Conservation (phyloP, 2,113 vertebrate genomes). For the Beaufortia kweichowensis region DNA sequence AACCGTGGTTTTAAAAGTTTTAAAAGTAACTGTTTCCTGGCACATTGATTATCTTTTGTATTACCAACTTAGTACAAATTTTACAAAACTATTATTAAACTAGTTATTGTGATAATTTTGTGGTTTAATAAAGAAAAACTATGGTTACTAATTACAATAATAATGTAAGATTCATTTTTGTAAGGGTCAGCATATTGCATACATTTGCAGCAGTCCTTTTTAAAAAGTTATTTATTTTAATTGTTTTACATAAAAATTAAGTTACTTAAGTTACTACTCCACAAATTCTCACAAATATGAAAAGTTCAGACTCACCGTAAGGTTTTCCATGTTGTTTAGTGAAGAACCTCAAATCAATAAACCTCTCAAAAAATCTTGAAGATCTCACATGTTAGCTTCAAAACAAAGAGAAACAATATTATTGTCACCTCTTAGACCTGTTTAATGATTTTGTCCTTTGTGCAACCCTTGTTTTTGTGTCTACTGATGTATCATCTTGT, state of each 20-base stretch:
- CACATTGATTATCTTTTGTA: too few species aligned
- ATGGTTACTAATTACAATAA: too few species aligned
- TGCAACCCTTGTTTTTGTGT: conserved; percentile 11
- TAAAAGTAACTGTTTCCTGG: too few species aligned
- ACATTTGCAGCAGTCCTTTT: not conserved
- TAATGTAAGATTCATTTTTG: too few species aligned
- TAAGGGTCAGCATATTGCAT: too few species aligned
- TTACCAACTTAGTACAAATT: too few species aligned
- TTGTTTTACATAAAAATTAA: too few species aligned
- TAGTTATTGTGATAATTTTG: too few species aligned
- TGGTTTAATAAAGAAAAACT: too few species aligned
- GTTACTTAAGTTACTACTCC: too few species aligned
- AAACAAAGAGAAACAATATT: not conserved
- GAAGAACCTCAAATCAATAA: not conserved
- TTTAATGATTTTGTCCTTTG: conserved; percentile 27
- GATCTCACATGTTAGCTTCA: not conserved
- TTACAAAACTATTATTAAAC: too few species aligned
- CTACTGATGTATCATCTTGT: conserved; percentile 14
- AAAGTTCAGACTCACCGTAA: conserved; percentile 21
- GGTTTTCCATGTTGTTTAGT: conserved; percentile 27
- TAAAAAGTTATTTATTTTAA: not conserved
- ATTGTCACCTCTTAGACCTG: not conserved
- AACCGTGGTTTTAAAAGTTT: too few species aligned
- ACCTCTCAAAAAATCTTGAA: not conserved
- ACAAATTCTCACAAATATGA: not conserved